Percentiles rank a stretch among this genome's conserved stretches.
Evolutionary conservation across 2,888 invertebrate species (phyloP).

Genomic region (Dascillus cervinus): DNA sequence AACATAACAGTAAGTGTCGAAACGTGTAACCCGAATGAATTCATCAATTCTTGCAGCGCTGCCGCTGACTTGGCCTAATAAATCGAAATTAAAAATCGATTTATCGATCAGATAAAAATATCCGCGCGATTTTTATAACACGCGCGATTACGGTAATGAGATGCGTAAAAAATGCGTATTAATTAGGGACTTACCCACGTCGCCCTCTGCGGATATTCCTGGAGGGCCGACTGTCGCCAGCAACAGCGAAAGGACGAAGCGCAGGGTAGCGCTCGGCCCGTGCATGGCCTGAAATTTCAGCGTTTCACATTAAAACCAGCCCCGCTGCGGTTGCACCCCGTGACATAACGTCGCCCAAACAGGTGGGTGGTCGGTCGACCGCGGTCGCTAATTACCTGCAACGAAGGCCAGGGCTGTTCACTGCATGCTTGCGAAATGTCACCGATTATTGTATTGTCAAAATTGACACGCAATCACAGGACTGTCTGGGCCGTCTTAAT

Average conservation of each 20-base stretch:
- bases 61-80: no score
- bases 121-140: no score
- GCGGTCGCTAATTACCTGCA: constrained; percentile 14
- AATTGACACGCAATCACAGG: constrained; percentile 17
- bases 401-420: constrained; percentile 22
- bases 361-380: constrained; percentile 25
- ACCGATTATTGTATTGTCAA: constrained; percentile 20
- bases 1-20: no score
- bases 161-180: no score
- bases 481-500: constrained; percentile 24
- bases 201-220: constrained; percentile 51
- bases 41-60: no score
- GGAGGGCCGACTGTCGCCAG: constrained; percentile 34
- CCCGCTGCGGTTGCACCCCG: neutral
- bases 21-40: no score
- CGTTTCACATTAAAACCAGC: constrained; percentile 3
- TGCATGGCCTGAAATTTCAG: constrained; percentile 42
- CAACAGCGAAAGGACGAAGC: constrained; percentile 34
- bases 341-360: constrained; percentile 23
- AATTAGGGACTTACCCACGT: constrained; percentile 56
- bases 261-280: constrained; percentile 38
- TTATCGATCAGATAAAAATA: no score
- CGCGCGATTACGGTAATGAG: no score
- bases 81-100: no score
- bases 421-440: constrained; percentile 24